A percentile compares a stretch with the other conserved stretches of the same genome.
Conservation (phyloP, 2,113 vertebrate species). For the Corythornis madagascariensis region DNA sequence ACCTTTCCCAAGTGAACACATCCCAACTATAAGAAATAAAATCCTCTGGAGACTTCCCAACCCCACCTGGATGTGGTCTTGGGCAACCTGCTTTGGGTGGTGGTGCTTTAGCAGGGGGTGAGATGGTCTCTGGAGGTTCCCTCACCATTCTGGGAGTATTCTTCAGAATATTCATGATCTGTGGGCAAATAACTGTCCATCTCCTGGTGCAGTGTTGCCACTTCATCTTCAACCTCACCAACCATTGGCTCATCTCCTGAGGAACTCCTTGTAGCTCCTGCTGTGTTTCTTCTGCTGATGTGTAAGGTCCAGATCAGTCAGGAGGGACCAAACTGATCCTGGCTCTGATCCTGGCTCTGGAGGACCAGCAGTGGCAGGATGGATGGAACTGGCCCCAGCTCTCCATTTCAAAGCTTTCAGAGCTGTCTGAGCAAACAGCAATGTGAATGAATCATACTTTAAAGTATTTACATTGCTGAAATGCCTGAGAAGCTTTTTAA, state of each 20-base stretch:
- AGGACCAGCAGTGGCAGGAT: background rate
- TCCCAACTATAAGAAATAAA: background rate
- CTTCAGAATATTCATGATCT: background rate
- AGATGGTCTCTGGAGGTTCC: background rate
- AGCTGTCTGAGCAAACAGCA: constrained; percentile 15
- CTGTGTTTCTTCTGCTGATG: background rate
- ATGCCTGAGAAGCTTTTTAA: constrained; percentile 73
- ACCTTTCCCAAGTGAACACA: accelerated
- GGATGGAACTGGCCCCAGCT: background rate
- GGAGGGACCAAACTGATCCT: background rate
- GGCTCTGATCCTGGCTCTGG: background rate
- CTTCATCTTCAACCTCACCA: background rate
- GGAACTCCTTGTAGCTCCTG: background rate
- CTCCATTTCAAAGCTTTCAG: constrained; percentile 1
- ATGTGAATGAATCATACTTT: constrained; percentile 16
- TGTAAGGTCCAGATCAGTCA: background rate
- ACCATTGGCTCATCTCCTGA: accelerated
- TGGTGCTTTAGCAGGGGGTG: background rate
- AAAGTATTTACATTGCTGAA: constrained; percentile 65
- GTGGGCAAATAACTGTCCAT: background rate
- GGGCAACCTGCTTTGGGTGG: background rate
- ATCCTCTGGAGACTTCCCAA: too few relatives aligned
- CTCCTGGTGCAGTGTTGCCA: accelerated
- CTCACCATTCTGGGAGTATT: background rate
- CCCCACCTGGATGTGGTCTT: too few relatives aligned